These are phyloP conservation scores for Poeciliopsis retropinna DNA, from an alignment of 2,113 vertebrate genomes.

Conservation along the genomic window DNA sequence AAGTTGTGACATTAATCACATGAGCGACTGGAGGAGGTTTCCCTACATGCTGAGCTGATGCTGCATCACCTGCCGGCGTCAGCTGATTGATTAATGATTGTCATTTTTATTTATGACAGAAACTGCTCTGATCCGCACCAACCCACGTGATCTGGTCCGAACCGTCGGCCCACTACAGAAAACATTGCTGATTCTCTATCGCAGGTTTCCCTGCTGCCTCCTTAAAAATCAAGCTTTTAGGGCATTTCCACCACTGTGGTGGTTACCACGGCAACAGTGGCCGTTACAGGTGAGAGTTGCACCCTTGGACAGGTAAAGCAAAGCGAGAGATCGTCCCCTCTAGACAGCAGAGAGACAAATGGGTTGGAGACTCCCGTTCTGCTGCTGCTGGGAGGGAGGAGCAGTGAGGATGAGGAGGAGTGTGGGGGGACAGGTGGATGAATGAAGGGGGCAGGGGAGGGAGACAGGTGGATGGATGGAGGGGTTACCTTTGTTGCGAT, in stretches of 20 bases:
- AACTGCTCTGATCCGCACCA: neutral
- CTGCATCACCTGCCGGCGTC: no score
- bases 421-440: conserved; percentile 49
- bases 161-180: no score
- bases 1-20: neutral
- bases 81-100: no score
- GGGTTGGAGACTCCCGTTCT: conserved; percentile 72
- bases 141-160: neutral
- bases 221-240: neutral
- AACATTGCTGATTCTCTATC: neutral
- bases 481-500: conserved; percentile 99
- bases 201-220: neutral
- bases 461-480: conserved; percentile 73
- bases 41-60: no score
- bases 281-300: conserved; percentile 81
- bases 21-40: no score
- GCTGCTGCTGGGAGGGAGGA: conserved; percentile 73
- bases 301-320: conserved; percentile 87
- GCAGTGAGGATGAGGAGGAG: conserved; percentile 64
- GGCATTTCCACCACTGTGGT: neutral
- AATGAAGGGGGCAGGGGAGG: conserved; percentile 38
- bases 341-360: conserved; percentile 70
- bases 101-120: no score
- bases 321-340: conserved; percentile 81
- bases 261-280: conserved; percentile 31